Evolutionary conservation across 2,888 invertebrate genomes (phyloP), one percentile per base, ranked within the genome.

Genomic region (Drosophila falleni): DNA sequence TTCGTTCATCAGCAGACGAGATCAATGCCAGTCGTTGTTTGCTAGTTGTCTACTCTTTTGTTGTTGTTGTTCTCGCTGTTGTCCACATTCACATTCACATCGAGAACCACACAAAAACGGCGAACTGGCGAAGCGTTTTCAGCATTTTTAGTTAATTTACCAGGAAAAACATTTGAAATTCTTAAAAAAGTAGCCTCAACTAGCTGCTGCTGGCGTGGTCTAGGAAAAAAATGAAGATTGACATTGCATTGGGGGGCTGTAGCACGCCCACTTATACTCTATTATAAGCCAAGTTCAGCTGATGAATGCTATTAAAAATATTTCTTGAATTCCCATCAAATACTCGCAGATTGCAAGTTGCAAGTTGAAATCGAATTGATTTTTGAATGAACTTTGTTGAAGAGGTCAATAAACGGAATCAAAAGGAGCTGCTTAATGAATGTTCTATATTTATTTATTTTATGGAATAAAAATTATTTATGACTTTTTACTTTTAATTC

Each of bases 121-220:
- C 67, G 59, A 65, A 71, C 70, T 67, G 54, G n/a, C 79, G 53
- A 64, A 84, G 88, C 89, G 90, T 90, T 91, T 91, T 91, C 86
- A 91, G 84, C 90, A 91, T 91, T 91, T 91, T 91, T 91, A 91
- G 91, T 91, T 90, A 91, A 91, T 91, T 91, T 91, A 90, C 89
- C 89, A 89, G 85, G 91, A 91, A 91, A 87, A 91, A 89, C 90
- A 90, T 91, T 90, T 90, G 91, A 86, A 86, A 91, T 91, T 91
- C 89, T 90, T 90, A 90, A 89, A 87, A 89, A 89, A 90, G 83
- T 79, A 61, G 81, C 86, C 73, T 76, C 85, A 74, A 86, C 82
- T 85, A 85, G 80, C 75, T 70, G 59, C 29, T 68, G 55, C 3
- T 23, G 23, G 44, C 44, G 29, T 62, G 80, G 64, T 23, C 54